Evolutionary conservation across 2,888 invertebrate species (phyloP), one percentile per base, ranked within the genome.

Genomic region (Alloscopus bannaensis): DNA sequence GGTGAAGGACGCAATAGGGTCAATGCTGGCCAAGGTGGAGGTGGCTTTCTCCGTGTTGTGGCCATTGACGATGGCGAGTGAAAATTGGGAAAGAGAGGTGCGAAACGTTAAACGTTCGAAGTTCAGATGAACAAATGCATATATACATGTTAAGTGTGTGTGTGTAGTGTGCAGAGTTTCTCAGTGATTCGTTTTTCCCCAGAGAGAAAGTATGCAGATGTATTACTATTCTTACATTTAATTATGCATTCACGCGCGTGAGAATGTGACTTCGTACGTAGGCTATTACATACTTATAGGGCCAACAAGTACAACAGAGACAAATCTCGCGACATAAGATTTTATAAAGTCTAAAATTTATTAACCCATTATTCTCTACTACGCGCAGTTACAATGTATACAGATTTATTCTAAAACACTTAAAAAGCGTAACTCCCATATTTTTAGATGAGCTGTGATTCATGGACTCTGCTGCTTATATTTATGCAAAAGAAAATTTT

Each of bases 21-120:
- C 71, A 78, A 59, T 29, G 81, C 55, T 50, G 83, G 76, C 50
- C 81, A 76, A 76, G 82, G 81, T 59, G 82, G 80, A 31, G 83
- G 83, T 62, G 83, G 84, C 31, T 84, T 84, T 78, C 76, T 84
- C 29, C 81, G 84, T 60, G 83, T 84, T 62, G 84, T 83, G 50
- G 83, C 82, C 57, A 83, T 84, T 50, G 84, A 82, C 31, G 84
- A 84, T 75, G 72, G 73, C 78, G 73, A 78, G 68, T 69, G 69
- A 79, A 68, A 40, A 69, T 66, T 52, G 45, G 28, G 6, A n/a
- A 60, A n/a, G 4, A n/a, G 16, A 62, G n/a, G 62, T 31, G 62
- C 47, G 50, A 42, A 13, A 50, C 6, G 24, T 22, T 22, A 55
- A 55, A 55, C 24, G 11, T 13, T 47, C 11, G 18, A n/a, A 47